A percentile compares a stretch with the other conserved stretches of the same genome.
phyloP scores from a whole-genome alignment of 2,888 invertebrate genomes.

The Brachyopa scutellaris region DNA sequence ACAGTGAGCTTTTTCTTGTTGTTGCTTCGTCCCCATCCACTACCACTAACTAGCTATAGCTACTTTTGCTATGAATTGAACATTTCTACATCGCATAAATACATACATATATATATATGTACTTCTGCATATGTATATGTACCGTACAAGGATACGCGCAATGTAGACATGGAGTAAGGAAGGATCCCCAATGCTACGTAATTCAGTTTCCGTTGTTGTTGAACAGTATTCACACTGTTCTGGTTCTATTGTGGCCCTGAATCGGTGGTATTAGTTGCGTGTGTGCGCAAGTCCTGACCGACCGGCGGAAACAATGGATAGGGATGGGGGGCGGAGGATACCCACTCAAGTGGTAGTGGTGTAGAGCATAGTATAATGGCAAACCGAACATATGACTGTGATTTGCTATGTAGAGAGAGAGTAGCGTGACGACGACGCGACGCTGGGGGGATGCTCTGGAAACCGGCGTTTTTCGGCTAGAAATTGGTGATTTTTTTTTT shows the following conservation, averaged over 20 bases:
- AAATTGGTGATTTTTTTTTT: slow-evolving; percentile 46
- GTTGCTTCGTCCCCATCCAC: not conserved
- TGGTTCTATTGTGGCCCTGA: slow-evolving; percentile 65
- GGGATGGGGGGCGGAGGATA: not conserved
- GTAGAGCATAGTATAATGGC: slow-evolving; percentile 23
- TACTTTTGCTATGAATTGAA: slow-evolving; percentile 44
- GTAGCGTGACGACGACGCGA: not conserved
- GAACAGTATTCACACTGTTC: slow-evolving; percentile 66
- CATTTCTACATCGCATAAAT: slow-evolving; percentile 30
- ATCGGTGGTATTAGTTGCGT: slow-evolving; percentile 65
- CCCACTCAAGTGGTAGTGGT: slow-evolving; percentile 52
- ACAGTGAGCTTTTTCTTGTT: slow-evolving; percentile 31
- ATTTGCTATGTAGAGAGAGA: slow-evolving; percentile 32
- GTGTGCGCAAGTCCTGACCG: slow-evolving; percentile 66
- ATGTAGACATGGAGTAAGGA: slow-evolving; percentile 13
- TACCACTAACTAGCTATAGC: slow-evolving; percentile 42
- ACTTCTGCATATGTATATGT: not conserved
- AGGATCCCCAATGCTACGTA: slow-evolving; percentile 51
- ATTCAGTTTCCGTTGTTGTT: slow-evolving; percentile 67
- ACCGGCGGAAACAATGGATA: slow-evolving; percentile 43
- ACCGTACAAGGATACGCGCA: slow-evolving; percentile 25
- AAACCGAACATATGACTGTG: slow-evolving; percentile 69
- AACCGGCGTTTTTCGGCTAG: slow-evolving; percentile 54
- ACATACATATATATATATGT: slow-evolving; percentile 25
- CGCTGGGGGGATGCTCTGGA: slow-evolving; percentile 22